A percentile compares a stretch with the other conserved stretches of the same genome.
These are phyloP conservation scores for Rhagoletis zephyria DNA, from an alignment of 1,140 invertebrate species.

Conservation along the genomic window DNA sequence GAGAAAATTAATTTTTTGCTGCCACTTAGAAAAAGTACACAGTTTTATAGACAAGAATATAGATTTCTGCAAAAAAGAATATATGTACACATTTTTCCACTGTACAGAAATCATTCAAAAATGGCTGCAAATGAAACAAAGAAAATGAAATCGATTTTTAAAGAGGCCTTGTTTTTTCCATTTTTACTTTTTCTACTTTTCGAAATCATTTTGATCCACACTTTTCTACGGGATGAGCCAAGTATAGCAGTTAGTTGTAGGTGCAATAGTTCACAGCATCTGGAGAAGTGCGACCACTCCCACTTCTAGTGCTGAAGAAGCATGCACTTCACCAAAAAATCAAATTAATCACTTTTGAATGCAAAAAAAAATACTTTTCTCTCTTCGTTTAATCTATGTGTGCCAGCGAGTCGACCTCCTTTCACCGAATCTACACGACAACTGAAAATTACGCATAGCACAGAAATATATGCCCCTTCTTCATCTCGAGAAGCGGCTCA, in stretches of 20 bases:
- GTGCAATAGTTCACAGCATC: not conserved
- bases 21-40: not conserved
- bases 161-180: too few relatives aligned
- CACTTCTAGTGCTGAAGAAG: not conserved
- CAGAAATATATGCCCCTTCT: conserved; percentile 21
- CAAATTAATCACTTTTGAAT: conserved; percentile 10
- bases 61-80: not conserved
- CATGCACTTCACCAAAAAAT: not conserved
- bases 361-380: conserved; percentile 13
- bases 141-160: not conserved
- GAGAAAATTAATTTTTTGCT: conserved; percentile 4
- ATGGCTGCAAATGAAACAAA: not conserved
- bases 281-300: not conserved
- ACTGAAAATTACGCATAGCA: conserved; percentile 26
- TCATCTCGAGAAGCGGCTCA: conserved; percentile 19
- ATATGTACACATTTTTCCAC: not conserved
- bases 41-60: not conserved
- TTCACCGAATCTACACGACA: conserved; percentile 21
- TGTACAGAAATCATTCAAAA: not conserved
- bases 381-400: not conserved
- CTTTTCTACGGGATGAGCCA: too few relatives aligned
- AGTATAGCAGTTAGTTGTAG: too few relatives aligned
- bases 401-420: not conserved
- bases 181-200: conserved; percentile 25
- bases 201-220: not conserved